A percentile compares a stretch with the other conserved stretches of the same genome.
Evolutionary conservation across 2,113 vertebrate species (phyloP).

Genomic region (Neogobius melanostomus): DNA sequence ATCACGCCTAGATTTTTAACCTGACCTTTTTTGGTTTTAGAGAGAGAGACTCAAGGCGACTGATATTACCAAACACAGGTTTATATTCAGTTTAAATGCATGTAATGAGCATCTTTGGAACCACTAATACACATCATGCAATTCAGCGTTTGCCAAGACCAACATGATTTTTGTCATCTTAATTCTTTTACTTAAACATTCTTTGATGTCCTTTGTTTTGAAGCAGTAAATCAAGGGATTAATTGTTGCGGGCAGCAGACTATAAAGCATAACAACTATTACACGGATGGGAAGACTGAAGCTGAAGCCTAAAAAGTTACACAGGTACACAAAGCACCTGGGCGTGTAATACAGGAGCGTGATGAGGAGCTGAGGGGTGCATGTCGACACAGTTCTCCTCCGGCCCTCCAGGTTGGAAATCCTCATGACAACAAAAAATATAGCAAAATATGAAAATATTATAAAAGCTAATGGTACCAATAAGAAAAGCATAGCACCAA

Average conservation of each 20-base stretch:
- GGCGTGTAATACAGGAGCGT: constrained; percentile 63
- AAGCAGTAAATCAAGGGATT: constrained; percentile 70
- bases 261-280: constrained; percentile 60
- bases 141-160: too few relatives aligned
- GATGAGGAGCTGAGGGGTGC: constrained; percentile 62
- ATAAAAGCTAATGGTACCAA: constrained; percentile 56
- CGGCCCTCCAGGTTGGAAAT: constrained; percentile 42
- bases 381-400: constrained; percentile 56
- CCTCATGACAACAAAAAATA: constrained; percentile 45
- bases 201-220: constrained; percentile 66
- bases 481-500: constrained; percentile 53
- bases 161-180: background rate
- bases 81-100: too few relatives aligned
- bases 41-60: too few relatives aligned
- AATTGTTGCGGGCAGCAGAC: constrained; percentile 55
- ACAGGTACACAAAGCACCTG: constrained; percentile 61
- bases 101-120: too few relatives aligned
- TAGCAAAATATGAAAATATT: constrained; percentile 56
- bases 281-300: constrained; percentile 41
- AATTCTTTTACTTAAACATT: constrained; percentile 40
- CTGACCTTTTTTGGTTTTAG: too few relatives aligned
- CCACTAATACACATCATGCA: too few relatives aligned
- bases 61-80: too few relatives aligned
- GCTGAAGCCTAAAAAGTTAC: constrained; percentile 34
- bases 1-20: too few relatives aligned